phyloP scores from a whole-genome alignment of 2,797 vertebrate genomes.

The Pachyuromys duprasi region DNA sequence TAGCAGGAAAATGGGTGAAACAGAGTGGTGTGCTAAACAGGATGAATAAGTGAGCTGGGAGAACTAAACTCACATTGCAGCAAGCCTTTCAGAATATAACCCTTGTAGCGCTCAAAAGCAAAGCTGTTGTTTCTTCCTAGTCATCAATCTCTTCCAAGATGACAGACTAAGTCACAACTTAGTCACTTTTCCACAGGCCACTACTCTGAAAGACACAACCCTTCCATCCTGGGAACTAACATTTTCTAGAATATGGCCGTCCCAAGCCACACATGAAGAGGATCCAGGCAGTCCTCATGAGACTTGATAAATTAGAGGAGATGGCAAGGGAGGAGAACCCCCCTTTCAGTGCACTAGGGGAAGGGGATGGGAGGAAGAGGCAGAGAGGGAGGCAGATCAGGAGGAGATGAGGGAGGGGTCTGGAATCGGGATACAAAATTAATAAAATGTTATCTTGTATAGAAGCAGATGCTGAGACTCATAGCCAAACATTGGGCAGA shows the following conservation, averaged over 20 bases:
- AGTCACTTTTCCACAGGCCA: accelerated
- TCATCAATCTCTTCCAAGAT: neutral
- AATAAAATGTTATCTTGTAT: too few species aligned
- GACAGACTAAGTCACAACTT: neutral
- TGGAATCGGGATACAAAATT: too few species aligned
- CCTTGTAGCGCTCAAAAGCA: neutral
- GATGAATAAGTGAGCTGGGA: neutral
- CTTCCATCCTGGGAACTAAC: neutral
- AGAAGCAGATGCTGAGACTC: too few species aligned
- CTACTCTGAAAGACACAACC: neutral
- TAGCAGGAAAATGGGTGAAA: neutral
- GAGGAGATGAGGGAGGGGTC: too few species aligned
- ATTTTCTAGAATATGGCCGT: neutral
- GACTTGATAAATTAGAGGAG: too few species aligned
- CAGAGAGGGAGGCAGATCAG: too few species aligned
- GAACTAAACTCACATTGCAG: neutral
- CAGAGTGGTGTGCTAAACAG: neutral
- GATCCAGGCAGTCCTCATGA: too few species aligned
- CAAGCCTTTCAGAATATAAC: neutral
- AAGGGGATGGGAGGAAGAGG: too few species aligned
- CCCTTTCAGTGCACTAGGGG: too few species aligned
- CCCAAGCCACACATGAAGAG: too few species aligned
- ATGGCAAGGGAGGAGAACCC: too few species aligned
- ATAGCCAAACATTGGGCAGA: too few species aligned
- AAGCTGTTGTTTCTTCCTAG: neutral